Base-by-base conservation (phyloP, 1,140 invertebrate species). In the Drosophila pallidifrons region DNA sequence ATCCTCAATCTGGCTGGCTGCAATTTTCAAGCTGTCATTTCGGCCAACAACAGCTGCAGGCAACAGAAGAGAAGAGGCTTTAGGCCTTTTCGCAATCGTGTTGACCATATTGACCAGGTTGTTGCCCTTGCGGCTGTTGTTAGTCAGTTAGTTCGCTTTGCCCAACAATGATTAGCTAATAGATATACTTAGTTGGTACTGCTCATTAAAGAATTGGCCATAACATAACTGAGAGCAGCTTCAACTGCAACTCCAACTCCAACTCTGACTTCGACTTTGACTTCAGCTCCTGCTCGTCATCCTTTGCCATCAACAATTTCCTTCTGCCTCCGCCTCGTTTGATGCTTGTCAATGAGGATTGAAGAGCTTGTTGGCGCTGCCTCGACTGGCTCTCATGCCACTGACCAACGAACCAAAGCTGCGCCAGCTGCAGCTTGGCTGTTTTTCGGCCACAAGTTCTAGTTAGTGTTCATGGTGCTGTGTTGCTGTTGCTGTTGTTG, bases 381-480 rank as follows among this genome's bases (percentile, higher is more conserved):
- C 25, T n/a, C 11, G 25, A 28, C 49, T 51, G 25, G 49, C 49
- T 51, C 25, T 28, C 49, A n/a, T 51, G 15, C 45, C 45, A 51
- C 49, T 51, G 16, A 15, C 20, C 20, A 28, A 47, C 13, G n/a
- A 8, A 15, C 20, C 20, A 28, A 47, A 5, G n/a, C 45, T 47
- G 45, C 15, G 60, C 43, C 30, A 15, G 72, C 51, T 58, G 70
- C 74, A 76, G 61, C 60, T 71, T 75, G 61, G 74, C 51, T 63
- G 3, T 25, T 25, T 75, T 80, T 79, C 63, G 76, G 76, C 60
- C 71, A 63, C 71, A 78, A 79, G 78, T 80, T 81, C 79, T 81
- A 82, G 79, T 78, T 81, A 75, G 66, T 77, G 55, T 20, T 46
- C 45, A 51, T 51, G 32, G 60, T 41, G 58, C n/a, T 61, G 59